Base-by-base conservation (phyloP, 2,888 invertebrate species). In the Synergus gifuensis region DNA sequence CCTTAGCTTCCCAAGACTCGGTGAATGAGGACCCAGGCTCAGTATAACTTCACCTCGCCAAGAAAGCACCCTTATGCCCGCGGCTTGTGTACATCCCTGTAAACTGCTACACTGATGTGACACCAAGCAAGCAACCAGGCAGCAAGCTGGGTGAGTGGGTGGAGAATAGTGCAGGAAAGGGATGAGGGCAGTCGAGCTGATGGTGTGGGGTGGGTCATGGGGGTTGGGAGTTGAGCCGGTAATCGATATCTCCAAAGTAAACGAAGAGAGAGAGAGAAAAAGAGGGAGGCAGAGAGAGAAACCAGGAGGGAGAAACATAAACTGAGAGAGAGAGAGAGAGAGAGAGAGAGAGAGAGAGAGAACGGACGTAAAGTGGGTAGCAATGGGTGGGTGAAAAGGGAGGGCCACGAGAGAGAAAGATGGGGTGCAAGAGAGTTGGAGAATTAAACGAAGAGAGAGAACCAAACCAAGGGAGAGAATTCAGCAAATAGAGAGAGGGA, bases 241-340 rank as follows among this genome's bases (percentile, higher is more conserved):
- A 91, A 91, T 91, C 91, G 91, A 91, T 91, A 91, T 91, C 91
- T 90, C 91, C 89, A 91, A 90, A 91, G 91, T 91, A 91, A 91
- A 91, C 91, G 90, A 88, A 88, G 90, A 87, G 89, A 87, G 89
- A 86, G 89, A 84, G 83, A 83, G 84, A 83, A 84, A 78, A 81
- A 80, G 84, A 81, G 83, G 78, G 79, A 67, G 76, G 62, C 28
- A 18, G 76, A 11, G 73, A 86, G 89, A 84, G 83, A 83, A 84
- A 79, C 84, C 78, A 82, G 80, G 84, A 80, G 83, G 77, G 79
- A 76, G 76, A 63, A 81, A 78, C 81, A 77, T 63, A 69, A 77
- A 69, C 36, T 28, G 28, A 78, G 76, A 22, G 82, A 77, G 77
- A 54, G 73, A 54, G 73, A 28, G 76, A 54, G 73, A 28, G 76